phyloP scores from a whole-genome alignment of 1,140 invertebrate genomes.

The Caenorhabditis brenneri region DNA sequence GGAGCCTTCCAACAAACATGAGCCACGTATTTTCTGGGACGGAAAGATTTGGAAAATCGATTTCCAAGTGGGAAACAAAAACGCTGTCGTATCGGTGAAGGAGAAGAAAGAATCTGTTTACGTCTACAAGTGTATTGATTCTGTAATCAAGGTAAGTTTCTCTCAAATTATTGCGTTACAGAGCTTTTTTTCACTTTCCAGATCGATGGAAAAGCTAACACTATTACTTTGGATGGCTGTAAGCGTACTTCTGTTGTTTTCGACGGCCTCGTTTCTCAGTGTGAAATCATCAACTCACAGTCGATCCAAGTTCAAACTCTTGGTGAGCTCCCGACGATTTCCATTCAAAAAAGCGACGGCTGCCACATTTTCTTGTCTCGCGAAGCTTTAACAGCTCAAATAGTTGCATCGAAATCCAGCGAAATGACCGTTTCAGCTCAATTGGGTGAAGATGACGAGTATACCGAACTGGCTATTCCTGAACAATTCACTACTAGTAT shows the following conservation, averaged over 20 bases:
- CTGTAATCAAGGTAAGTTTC: conserved; percentile 20
- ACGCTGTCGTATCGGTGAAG: not conserved
- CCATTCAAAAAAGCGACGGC: conserved; percentile 10
- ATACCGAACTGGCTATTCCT: not conserved
- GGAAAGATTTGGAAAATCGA: conserved; percentile 20
- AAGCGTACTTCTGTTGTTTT: not conserved
- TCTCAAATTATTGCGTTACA: too few species aligned
- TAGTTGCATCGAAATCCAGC: conserved; percentile 11
- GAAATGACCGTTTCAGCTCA: not conserved
- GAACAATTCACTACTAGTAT: not conserved
- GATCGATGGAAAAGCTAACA: conserved; percentile 11
- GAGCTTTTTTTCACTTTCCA: too few species aligned
- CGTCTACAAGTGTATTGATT: conserved; percentile 4
- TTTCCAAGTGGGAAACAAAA: not conserved
- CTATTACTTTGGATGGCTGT: not conserved
- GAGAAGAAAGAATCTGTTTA: conserved; percentile 1
- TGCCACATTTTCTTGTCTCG: not conserved
- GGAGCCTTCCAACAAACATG: not conserved
- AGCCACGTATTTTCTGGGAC: not conserved
- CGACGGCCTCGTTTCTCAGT: not conserved
- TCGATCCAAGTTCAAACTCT: conserved; percentile 25
- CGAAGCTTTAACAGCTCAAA: not conserved
- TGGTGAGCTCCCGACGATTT: not conserved
- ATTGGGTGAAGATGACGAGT: not conserved
- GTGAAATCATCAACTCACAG: not conserved